Evolutionary conservation across 2,113 vertebrate species (phyloP).

Genomic region (Electrona antarctica): DNA sequence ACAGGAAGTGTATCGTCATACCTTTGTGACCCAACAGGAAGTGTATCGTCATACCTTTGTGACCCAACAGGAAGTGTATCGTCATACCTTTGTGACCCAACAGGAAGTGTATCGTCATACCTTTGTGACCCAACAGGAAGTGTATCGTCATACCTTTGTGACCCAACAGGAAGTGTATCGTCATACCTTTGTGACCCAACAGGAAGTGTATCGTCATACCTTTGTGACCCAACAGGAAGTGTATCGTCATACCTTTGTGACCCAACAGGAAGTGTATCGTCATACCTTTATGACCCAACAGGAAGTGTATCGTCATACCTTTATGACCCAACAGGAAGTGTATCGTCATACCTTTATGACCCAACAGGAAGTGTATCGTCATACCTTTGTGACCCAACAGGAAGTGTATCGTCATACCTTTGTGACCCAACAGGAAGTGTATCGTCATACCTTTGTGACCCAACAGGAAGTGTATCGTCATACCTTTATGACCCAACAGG

Average conservation of each 20-base stretch:
- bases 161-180: slow-evolving; percentile 71
- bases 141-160: slow-evolving; percentile 46
- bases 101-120: slow-evolving; percentile 73
- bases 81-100: slow-evolving; percentile 60
- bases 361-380: slow-evolving; percentile 73
- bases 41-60: slow-evolving; percentile 71
- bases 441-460: too few relatives aligned
- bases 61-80: too few relatives aligned
- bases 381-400: too few relatives aligned
- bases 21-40: slow-evolving; percentile 69
- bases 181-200: too few relatives aligned
- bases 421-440: slow-evolving; percentile 62
- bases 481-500: slow-evolving; percentile 67
- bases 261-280: too few relatives aligned
- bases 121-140: too few relatives aligned
- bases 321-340: too few relatives aligned
- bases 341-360: slow-evolving; percentile 50
- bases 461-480: not conserved
- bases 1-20: slow-evolving; percentile 13
- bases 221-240: slow-evolving; percentile 65
- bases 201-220: slow-evolving; percentile 34
- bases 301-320: slow-evolving; percentile 73
- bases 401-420: slow-evolving; percentile 41
- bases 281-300: slow-evolving; percentile 66
- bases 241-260: too few relatives aligned